Conservation (phyloP, 2,113 vertebrate genomes). For the Prolemur simus region DNA sequence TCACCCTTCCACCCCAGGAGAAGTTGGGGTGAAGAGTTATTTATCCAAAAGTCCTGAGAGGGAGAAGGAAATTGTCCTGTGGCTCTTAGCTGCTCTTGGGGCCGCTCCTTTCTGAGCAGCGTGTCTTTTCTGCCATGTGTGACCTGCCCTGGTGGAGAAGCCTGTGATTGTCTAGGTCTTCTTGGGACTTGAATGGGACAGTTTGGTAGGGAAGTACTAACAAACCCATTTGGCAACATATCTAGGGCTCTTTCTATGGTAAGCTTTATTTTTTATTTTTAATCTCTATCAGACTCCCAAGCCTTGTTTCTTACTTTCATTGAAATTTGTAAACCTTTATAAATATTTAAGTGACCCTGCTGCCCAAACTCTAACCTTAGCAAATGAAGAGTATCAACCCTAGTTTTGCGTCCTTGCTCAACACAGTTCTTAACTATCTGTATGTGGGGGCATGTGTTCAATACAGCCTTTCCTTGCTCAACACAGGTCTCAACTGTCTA, state of each 20-base stretch:
- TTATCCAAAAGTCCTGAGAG: not conserved
- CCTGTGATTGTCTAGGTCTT: not conserved
- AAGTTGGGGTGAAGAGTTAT: not conserved
- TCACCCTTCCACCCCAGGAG: not conserved
- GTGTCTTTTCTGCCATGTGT: not conserved
- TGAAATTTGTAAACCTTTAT: not conserved
- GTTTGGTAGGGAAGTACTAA: not conserved
- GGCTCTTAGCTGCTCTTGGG: not conserved
- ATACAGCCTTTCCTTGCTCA: not conserved
- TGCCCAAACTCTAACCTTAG: not conserved
- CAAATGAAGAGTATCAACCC: not conserved
- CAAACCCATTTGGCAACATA: not conserved
- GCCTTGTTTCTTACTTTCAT: not conserved
- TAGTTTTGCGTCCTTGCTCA: not conserved
- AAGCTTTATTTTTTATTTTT: conserved; percentile 24
- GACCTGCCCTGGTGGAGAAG: not conserved
- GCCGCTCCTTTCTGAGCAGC: not conserved
- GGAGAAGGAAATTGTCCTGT: not conserved
- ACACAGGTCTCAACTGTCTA: no score
- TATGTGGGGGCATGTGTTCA: not conserved
- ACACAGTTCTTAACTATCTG: not conserved
- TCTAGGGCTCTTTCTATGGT: not conserved
- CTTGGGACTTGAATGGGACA: not conserved
- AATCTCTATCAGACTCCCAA: not conserved
- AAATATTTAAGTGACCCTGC: not conserved